Evolutionary conservation across 1,140 invertebrate genomes (phyloP).

Genomic region (Zaprionus ghesquierei): DNA sequence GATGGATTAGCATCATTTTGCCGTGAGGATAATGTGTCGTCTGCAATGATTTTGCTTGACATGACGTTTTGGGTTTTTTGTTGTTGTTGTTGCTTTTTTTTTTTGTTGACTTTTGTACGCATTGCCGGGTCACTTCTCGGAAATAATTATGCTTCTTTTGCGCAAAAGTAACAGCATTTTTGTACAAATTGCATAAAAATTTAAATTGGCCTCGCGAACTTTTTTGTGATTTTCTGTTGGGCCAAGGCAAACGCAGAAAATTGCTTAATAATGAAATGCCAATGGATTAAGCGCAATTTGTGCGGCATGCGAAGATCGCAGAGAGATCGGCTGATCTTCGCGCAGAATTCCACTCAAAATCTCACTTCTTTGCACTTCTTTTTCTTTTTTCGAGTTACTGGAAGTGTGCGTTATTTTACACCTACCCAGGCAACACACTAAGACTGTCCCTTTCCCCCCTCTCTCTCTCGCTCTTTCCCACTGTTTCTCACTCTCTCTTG

Average conservation of each 20-base stretch:
- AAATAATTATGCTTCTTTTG: conserved; percentile 82
- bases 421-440: conserved; percentile 38
- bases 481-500: not conserved
- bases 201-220: conserved; percentile 65
- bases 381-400: conserved; percentile 16
- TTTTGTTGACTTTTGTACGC: not conserved
- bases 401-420: conserved; percentile 61
- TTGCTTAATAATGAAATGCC: conserved; percentile 81
- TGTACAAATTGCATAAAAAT: conserved; percentile 82
- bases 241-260: conserved; percentile 47
- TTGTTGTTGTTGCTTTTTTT: not conserved
- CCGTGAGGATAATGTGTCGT: conserved; percentile 77
- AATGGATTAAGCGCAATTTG: conserved; percentile 80
- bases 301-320: conserved; percentile 46
- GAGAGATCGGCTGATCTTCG: conserved; percentile 43
- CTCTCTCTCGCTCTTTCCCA: not conserved
- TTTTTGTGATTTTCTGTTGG: conserved; percentile 37
- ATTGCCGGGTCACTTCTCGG: conserved; percentile 52
- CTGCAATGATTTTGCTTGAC: conserved; percentile 79
- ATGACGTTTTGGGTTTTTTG: conserved; percentile 21
- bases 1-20: conserved; percentile 81
- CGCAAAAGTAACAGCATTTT: conserved; percentile 79
- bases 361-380: conserved; percentile 14
- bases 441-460: conserved; percentile 30
- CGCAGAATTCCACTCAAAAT: conserved; percentile 52